Conservation (phyloP, 53 echinoderm and acorn worm genomes). For the Paracentrotus lividus region DNA sequence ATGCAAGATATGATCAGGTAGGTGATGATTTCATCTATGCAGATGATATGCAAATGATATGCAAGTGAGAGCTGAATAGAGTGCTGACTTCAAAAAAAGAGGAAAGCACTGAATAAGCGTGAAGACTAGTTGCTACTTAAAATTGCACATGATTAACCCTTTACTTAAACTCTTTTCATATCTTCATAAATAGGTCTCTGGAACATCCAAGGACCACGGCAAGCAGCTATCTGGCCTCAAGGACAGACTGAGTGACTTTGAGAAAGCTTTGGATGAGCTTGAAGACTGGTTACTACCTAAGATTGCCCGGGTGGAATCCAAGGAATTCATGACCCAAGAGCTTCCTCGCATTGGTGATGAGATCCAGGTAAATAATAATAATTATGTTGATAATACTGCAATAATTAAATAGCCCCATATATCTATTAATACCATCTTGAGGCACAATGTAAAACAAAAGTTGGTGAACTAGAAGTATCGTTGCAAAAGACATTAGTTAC, state of each 20-base stretch:
- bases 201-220: slow-evolving; percentile 84
- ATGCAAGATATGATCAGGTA: slow-evolving; percentile 88
- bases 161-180: neutral
- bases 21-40: neutral
- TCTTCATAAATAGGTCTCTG: slow-evolving; percentile 73
- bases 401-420: too few relatives aligned
- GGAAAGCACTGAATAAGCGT: neutral
- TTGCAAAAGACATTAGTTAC: too few relatives aligned
- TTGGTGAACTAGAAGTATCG: too few relatives aligned
- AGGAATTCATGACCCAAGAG: slow-evolving; percentile 93
- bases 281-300: slow-evolving; percentile 96
- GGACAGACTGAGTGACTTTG: slow-evolving; percentile 89
- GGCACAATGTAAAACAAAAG: too few relatives aligned
- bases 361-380: slow-evolving; percentile 80
- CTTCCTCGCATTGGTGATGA: slow-evolving; percentile 83
- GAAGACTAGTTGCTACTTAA: neutral
- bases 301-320: slow-evolving; percentile 81
- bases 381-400: neutral
- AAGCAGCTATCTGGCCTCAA: slow-evolving; percentile 83
- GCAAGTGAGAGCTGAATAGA: neutral
- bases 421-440: too few relatives aligned
- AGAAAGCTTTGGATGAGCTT: slow-evolving; percentile 88
- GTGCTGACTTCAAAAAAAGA: neutral
- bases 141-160: neutral
- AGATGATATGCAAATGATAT: slow-evolving; percentile 9